Percentiles rank a stretch among this genome's conserved stretches.
phyloP scores from a whole-genome alignment of 2,888 invertebrate genomes.

The Microdon myrmicae region DNA sequence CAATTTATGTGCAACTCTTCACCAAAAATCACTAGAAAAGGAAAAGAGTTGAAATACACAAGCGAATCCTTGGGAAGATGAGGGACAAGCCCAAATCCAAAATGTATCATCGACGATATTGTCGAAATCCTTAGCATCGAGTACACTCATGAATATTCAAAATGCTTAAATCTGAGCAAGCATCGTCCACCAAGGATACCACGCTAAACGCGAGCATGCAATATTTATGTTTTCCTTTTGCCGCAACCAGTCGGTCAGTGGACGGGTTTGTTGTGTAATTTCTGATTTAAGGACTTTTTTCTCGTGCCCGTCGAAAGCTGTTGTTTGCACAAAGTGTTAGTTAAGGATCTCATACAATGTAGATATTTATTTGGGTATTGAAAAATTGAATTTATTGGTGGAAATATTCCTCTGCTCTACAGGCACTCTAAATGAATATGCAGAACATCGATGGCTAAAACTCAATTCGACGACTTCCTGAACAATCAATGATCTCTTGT shows the following conservation, averaged over 20 bases:
- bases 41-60: neutral
- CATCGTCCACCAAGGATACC: slow-evolving; percentile 25
- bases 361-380: too few species aligned
- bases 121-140: slow-evolving; percentile 41
- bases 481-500: too few species aligned
- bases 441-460: too few species aligned
- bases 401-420: too few species aligned
- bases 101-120: slow-evolving; percentile 38
- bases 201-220: slow-evolving; percentile 28
- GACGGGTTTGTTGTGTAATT: slow-evolving; percentile 5
- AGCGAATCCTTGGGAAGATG: neutral
- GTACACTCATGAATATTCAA: slow-evolving; percentile 51
- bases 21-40: neutral
- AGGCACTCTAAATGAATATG: too few species aligned
- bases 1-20: slow-evolving; percentile 36
- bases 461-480: too few species aligned
- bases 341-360: too few species aligned
- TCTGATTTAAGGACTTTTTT: slow-evolving; percentile 29
- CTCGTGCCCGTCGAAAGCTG: too few species aligned
- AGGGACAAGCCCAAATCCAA: slow-evolving; percentile 8
- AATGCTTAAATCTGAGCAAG: slow-evolving; percentile 44
- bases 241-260: slow-evolving; percentile 7
- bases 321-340: too few species aligned
- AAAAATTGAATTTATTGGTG: too few species aligned
- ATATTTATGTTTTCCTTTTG: slow-evolving; percentile 41